These are phyloP conservation scores for Cheilosia vernalis DNA, from an alignment of 2,888 invertebrate genomes.

Conservation along the genomic window DNA sequence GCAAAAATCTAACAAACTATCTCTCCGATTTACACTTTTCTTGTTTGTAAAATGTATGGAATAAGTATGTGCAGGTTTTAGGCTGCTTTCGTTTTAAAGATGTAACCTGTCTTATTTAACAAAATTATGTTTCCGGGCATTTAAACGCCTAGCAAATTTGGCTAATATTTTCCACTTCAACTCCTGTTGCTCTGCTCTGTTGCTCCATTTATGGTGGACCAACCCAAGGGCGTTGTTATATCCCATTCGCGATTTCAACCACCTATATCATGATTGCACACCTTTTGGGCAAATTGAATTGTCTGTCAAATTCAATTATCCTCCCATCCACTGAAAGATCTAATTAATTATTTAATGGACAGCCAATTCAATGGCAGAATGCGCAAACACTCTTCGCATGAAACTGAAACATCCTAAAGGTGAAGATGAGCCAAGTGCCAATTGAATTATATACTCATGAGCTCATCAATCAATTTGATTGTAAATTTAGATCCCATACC, in stretches of 20 bases:
- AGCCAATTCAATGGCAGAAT: conserved; percentile 23
- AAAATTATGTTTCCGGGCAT: too few species aligned
- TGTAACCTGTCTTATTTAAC: too few species aligned
- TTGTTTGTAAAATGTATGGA: too few species aligned
- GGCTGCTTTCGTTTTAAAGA: too few species aligned
- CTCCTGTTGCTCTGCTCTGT: too few species aligned
- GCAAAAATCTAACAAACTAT: too few species aligned
- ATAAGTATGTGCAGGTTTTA: too few species aligned
- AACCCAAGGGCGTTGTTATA: too few species aligned
- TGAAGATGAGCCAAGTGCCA: conserved; percentile 65
- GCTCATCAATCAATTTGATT: conserved; percentile 70
- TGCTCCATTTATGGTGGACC: too few species aligned
- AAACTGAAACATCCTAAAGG: conserved; percentile 51
- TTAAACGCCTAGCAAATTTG: too few species aligned
- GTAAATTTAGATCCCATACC: conserved; percentile 55
- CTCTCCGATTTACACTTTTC: too few species aligned
- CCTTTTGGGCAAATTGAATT: conserved; percentile 28
- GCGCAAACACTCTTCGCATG: background rate
- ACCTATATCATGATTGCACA: background rate
- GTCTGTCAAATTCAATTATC: conserved; percentile 51
- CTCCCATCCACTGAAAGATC: conserved; percentile 11
- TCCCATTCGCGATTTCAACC: background rate
- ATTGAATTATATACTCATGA: conserved; percentile 71
- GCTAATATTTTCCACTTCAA: too few species aligned
- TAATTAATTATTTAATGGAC: conserved; percentile 57